Conservation (phyloP, 2,888 invertebrate species). For the Sarcophaga variegata region DNA sequence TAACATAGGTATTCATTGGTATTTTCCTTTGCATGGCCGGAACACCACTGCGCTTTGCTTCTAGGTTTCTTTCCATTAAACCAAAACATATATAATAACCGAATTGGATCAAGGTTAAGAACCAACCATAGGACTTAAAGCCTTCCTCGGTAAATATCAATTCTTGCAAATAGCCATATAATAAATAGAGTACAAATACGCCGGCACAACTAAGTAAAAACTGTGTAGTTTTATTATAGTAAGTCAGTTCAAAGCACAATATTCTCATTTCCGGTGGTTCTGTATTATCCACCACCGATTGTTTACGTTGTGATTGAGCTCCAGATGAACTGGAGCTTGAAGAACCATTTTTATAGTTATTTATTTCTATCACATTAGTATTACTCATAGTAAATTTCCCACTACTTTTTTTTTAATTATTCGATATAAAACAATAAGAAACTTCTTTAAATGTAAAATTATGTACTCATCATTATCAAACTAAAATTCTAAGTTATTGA, state of each 20-base stretch:
- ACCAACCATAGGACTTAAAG: constrained; percentile 95
- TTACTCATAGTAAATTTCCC: constrained; percentile 27
- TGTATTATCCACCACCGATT: constrained; percentile 30
- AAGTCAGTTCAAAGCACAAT: constrained; percentile 88
- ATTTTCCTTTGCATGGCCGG: constrained; percentile 87
- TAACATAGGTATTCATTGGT: constrained; percentile 89
- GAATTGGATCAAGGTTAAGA: constrained; percentile 95
- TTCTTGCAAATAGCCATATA: constrained; percentile 96
- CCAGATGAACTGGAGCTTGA: background rate
- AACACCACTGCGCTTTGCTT: constrained; percentile 78
- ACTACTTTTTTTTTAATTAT: background rate
- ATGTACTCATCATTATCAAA: constrained; percentile 8
- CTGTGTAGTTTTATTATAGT: constrained; percentile 85
- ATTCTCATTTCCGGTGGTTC: constrained; percentile 84
- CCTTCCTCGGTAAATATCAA: constrained; percentile 95
- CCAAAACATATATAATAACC: constrained; percentile 92
- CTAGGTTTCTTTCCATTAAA: constrained; percentile 86
- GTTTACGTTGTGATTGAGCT: constrained; percentile 45
- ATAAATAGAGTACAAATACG: constrained; percentile 92
- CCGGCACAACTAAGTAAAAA: constrained; percentile 89
- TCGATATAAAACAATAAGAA: background rate
- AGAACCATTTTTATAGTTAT: background rate
- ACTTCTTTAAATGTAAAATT: background rate
- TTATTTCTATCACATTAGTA: constrained; percentile 33
- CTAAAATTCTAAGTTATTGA: background rate